A percentile compares a stretch with the other conserved stretches of the same genome.
Conservation (phyloP, 2,888 invertebrate genomes). For the Pimpla rufipes region DNA sequence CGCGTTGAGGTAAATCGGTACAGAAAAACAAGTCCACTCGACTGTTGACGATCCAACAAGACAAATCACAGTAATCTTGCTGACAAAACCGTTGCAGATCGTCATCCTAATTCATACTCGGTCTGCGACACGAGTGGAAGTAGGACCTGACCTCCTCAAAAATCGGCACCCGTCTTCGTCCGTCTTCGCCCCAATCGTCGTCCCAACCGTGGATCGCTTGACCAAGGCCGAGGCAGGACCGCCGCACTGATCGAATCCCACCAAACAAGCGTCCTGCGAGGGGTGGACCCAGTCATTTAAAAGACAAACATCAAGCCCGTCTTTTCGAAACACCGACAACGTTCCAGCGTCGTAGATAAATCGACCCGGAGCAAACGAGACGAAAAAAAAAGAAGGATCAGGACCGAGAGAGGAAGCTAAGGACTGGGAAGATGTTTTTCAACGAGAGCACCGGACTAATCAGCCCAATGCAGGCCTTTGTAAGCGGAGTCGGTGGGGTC, state of each 20-base stretch:
- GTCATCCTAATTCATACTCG: constrained; percentile 12
- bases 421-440: constrained; percentile 77
- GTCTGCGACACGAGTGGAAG: constrained; percentile 26
- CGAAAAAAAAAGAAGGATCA: constrained; percentile 11
- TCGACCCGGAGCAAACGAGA: neutral
- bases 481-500: constrained; percentile 75
- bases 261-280: neutral
- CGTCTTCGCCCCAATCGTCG: neutral
- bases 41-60: neutral
- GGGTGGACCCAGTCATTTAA: neutral
- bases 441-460: constrained; percentile 78
- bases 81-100: neutral
- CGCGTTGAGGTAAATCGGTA: constrained; percentile 36
- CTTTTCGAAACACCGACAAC: neutral
- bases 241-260: neutral
- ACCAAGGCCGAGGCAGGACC: neutral
- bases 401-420: constrained; percentile 39
- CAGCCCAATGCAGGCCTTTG: constrained; percentile 80
- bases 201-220: neutral
- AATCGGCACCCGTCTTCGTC: neutral
- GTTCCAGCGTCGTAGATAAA: neutral
- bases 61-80: neutral
- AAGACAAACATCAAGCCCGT: neutral
- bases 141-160: neutral
- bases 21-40: no score